Evolutionary conservation across 2,888 invertebrate genomes (phyloP), one percentile per base, ranked within the genome.

Genomic region (Apotomis capreana): DNA sequence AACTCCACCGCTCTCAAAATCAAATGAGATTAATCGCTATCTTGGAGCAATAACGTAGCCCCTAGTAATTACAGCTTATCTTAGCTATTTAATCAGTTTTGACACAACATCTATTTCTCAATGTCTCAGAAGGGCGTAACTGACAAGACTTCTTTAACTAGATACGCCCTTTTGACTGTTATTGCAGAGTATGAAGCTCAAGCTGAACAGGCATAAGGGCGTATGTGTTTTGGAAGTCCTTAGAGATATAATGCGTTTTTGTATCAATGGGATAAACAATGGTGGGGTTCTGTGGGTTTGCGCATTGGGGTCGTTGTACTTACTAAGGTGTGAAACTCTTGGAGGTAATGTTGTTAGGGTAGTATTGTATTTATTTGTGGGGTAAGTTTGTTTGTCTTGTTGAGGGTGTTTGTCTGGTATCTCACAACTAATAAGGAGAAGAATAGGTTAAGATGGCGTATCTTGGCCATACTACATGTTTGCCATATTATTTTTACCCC

Each of bases 51-150:
- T 63, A 68, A 58, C 58, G 58, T 63, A 58, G 61, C 71, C 71
- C 70, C 68, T 54, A 63, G 72, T 68, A 68, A 72, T 72, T 68
- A 68, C 64, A 64, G 58, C 57, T 57, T 72, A 72, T 72, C 72
- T 72, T 57, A 46, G 63, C 58, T 71, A 72, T 72, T 72, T 72
- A 68, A 72, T 72, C 72, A 59, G 63, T 63, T 72, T 72, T 72
- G 72, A 68, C 72, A 68, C 63, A 58, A 68, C 62, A 44, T 71
- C 57, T 54, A 54, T 6, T 8, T 52, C 37, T 37, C 12, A 12
- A 54, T 52, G 46, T 54, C 9, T 44, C 6, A 65, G 13, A 13
- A 40, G 37, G 64, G 3, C 5, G 44, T 15, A 65, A 46, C n/a
- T 13, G 36, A 5, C 26, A 4, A 57, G 26, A 44, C 44, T n/a